Evolutionary conservation across 1,140 invertebrate genomes (phyloP).

Genomic region (Sitodiplosis mosellana): DNA sequence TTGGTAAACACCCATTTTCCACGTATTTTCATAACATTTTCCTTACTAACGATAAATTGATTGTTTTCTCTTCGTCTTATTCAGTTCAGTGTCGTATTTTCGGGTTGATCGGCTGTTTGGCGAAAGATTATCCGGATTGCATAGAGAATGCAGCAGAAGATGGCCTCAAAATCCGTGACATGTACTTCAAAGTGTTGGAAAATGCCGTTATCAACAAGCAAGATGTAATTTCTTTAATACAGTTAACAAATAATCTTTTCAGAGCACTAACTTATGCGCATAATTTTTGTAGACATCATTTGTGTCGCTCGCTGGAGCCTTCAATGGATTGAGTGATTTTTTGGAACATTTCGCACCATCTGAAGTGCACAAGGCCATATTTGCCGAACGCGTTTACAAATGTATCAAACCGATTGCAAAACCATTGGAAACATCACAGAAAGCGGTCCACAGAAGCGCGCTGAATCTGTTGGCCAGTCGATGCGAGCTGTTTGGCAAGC

Average conservation of each 20-base stretch:
- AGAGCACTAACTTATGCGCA: not conserved
- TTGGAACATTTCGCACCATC: slow-evolving; percentile 3
- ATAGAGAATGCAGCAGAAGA: not conserved
- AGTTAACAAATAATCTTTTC: not conserved
- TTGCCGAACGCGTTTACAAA: not conserved
- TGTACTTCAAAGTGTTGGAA: not conserved
- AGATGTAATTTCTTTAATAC: not conserved
- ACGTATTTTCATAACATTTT: not conserved
- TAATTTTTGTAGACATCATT: not conserved
- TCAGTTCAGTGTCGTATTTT: not conserved
- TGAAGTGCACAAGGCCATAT: not conserved
- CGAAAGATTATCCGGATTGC: not conserved
- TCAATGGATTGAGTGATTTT: slow-evolving; percentile 2
- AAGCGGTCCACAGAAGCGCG: slow-evolving; percentile 4
- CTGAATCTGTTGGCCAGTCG: slow-evolving; percentile 13
- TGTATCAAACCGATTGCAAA: slow-evolving; percentile 1
- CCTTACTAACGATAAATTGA: not conserved
- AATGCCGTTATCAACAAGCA: slow-evolving; percentile 1
- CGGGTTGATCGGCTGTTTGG: slow-evolving; percentile 1
- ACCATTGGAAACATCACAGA: slow-evolving; percentile 4
- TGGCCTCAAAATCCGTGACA: not conserved
- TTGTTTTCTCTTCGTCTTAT: not conserved
- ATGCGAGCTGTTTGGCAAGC: slow-evolving; percentile 10
- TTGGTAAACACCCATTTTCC: not conserved
- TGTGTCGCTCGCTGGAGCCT: not conserved